These are phyloP conservation scores for Ashinkailepas kermadecensis DNA, from an alignment of 2,888 invertebrate genomes.

Conservation along the genomic window DNA sequence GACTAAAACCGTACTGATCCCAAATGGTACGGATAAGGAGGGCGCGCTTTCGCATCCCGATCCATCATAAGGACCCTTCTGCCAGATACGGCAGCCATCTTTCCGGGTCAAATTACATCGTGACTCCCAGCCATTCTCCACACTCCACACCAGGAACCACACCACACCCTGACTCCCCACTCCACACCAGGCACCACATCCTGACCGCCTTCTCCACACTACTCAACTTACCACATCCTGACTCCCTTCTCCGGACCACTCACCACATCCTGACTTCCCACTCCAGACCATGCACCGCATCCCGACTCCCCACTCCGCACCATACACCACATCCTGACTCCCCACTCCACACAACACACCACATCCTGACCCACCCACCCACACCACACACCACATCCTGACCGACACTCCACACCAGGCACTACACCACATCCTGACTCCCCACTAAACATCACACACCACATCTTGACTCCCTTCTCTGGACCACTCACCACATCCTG, in stretches of 20 bases:
- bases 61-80: too few relatives aligned
- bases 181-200: constrained; percentile 36
- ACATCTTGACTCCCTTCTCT: constrained; percentile 36
- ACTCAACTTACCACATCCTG: background rate
- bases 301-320: constrained; percentile 38
- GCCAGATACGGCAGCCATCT: too few relatives aligned
- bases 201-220: background rate
- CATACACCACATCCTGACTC: constrained; percentile 1
- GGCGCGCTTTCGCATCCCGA: too few relatives aligned
- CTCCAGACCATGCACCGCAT: constrained; percentile 37
- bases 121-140: background rate
- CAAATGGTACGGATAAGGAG: too few relatives aligned
- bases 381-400: too few relatives aligned
- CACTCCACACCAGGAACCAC: too few relatives aligned
- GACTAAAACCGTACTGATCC: too few relatives aligned
- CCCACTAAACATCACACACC: constrained; percentile 33
- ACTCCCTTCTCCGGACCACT: constrained; percentile 13
- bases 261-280: background rate
- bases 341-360: constrained; percentile 5
- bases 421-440: background rate
- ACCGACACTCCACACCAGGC: too few relatives aligned
- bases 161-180: constrained; percentile 38
- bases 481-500: background rate
- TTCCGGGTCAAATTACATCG: too few relatives aligned
- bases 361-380: constrained; percentile 1